Conservation (phyloP, 2,113 vertebrate species). For the Carollia perspicillata region DNA sequence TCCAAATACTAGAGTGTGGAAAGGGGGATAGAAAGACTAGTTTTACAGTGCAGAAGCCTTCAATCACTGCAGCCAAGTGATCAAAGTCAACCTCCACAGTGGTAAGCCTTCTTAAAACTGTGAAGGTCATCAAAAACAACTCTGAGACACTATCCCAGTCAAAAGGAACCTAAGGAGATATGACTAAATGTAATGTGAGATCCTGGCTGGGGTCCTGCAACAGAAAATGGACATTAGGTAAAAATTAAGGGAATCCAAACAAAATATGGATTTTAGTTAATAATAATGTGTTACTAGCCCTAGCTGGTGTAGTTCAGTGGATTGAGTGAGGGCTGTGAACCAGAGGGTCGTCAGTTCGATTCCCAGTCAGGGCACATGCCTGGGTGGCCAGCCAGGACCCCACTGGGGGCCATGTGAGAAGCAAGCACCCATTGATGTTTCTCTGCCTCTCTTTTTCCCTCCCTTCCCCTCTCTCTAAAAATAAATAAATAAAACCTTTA, state of each 20-base stretch:
- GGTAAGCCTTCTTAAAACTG: background rate
- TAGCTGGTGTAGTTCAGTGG: too few species aligned
- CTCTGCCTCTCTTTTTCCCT: too few species aligned
- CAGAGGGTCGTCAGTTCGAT: too few species aligned
- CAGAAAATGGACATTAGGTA: background rate
- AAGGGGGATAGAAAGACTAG: background rate
- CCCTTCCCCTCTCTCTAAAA: too few species aligned
- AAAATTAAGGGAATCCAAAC: background rate
- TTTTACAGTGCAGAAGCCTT: background rate
- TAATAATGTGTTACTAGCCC: background rate
- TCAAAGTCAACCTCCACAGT: background rate
- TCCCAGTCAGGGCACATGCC: too few species aligned
- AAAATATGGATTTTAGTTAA: background rate
- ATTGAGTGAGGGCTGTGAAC: too few species aligned
- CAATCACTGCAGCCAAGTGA: background rate
- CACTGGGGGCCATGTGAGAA: too few species aligned
- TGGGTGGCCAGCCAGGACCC: too few species aligned
- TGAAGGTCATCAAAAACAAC: background rate
- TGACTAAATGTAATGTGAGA: background rate
- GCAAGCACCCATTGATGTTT: too few species aligned
- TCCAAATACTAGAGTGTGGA: background rate
- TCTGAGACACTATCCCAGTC: background rate
- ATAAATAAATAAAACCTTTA: too few species aligned
- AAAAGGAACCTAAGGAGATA: background rate
- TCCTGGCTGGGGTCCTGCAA: background rate